Evolutionary conservation across 1,140 invertebrate species (phyloP).

Genomic region (Neodiprion virginianus): DNA sequence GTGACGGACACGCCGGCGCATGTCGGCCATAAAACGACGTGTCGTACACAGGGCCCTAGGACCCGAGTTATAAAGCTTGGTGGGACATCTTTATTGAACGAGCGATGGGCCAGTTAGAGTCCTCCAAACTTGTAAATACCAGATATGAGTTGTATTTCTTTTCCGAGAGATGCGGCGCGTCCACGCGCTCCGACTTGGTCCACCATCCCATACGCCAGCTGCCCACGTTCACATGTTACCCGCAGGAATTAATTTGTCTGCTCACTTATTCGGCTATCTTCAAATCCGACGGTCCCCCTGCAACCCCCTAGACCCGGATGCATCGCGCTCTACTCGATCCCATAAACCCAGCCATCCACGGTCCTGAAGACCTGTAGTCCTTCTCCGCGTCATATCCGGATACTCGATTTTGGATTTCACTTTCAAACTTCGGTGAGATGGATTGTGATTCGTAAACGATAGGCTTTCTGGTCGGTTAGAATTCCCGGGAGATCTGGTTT

Average conservation of each 20-base stretch:
- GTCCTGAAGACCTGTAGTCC: too few species aligned
- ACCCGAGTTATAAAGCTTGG: background rate
- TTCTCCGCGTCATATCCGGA: too few species aligned
- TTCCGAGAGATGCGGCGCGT: background rate
- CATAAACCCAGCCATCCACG: too few species aligned
- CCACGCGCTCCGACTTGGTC: background rate
- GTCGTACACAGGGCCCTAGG: background rate
- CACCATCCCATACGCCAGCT: background rate
- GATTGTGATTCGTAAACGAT: too few species aligned
- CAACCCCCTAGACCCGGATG: too few species aligned
- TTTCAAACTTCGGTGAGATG: too few species aligned
- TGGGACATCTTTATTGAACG: slow-evolving; percentile 15
- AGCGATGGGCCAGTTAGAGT: slow-evolving; percentile 12
- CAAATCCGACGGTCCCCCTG: background rate
- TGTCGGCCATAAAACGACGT: slow-evolving; percentile 4
- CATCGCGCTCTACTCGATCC: too few species aligned
- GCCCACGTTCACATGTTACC: background rate
- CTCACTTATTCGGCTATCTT: slow-evolving; percentile 1
- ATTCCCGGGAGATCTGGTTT: too few species aligned
- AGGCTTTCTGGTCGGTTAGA: too few species aligned
- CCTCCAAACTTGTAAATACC: slow-evolving; percentile 12
- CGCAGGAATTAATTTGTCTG: background rate
- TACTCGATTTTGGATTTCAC: too few species aligned
- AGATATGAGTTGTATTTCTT: slow-evolving; percentile 13
- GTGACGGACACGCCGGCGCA: slow-evolving; percentile 1